Evolutionary conservation across 2,888 invertebrate species (phyloP), one percentile per base, ranked within the genome.

Genomic region (Cristatella mucedo): DNA sequence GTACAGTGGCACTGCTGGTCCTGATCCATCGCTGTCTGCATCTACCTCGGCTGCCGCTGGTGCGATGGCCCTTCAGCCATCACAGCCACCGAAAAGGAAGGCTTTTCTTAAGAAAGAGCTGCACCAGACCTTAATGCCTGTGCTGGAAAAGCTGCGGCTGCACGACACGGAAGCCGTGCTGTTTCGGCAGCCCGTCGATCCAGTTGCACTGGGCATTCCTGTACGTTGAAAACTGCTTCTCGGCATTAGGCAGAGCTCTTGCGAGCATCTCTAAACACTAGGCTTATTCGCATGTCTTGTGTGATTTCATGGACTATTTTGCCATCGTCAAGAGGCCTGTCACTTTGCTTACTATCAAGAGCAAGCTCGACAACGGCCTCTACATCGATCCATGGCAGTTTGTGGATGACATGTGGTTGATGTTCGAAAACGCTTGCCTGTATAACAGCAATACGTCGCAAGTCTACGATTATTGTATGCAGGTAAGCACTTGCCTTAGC

Each of bases 391-490:
- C 95, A 0, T 95, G 95, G 93, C 86, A 95, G 65, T 97, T 91
- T 64, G 89, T 93, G 2, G 91, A 99, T 59, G 97, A 99, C 65
- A 86, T 97, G 1, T 97, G 93, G 91, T 75, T 95, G 49, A 99
- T 99, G 97, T 95, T 99, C 61, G 95, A 97, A 57, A 99, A 99
- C 67, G 97, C 97, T 5, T 99, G 97, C 97, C 73, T 95, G 9
- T 99, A 97, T 67, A 99, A 99, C 68, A 77, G 86, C 46, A 99
- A 97, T 70, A 89, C 89, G 32, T 93, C 95, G 5, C 74, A 85
- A 52, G 97, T 99, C 40, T 97, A 97, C 71, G 80, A 86, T 72
- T 91, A 83, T 67, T 91, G 93, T 71, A 86, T 91, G 50, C 97
- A 93, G 81, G 93, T 95, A 67, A 71, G 69, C 53, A 4, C 6